Percentiles rank a stretch among this genome's conserved stretches.
These are phyloP conservation scores for Baryphthengus martii DNA, from an alignment of 2,113 vertebrate genomes.

Conservation along the genomic window DNA sequence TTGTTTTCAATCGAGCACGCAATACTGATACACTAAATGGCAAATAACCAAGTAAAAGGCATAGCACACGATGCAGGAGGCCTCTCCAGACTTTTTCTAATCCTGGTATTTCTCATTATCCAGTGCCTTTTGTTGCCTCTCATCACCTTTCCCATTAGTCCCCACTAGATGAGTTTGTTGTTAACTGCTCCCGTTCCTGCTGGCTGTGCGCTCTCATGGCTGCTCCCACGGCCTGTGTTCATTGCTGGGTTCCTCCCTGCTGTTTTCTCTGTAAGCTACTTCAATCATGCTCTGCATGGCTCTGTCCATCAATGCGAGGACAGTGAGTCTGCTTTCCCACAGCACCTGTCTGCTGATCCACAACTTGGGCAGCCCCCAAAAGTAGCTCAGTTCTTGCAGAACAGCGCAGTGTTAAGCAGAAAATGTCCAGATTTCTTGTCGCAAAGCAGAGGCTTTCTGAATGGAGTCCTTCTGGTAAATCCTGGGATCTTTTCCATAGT, in stretches of 20 bases:
- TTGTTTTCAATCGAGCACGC: background rate
- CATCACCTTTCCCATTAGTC: background rate
- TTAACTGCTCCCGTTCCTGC: background rate
- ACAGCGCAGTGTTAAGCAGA: background rate
- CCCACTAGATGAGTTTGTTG: background rate
- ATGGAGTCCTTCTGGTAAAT: background rate
- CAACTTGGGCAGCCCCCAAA: background rate
- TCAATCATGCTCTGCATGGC: background rate
- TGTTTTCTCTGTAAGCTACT: background rate
- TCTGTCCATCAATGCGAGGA: accelerated
- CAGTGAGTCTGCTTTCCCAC: background rate
- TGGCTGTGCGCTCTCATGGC: background rate
- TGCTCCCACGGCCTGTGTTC: background rate
- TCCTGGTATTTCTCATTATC: background rate
- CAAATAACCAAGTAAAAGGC: background rate
- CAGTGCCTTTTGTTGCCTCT: background rate
- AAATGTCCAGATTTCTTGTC: background rate
- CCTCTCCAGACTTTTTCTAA: background rate
- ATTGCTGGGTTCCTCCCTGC: accelerated
- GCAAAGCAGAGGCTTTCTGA: background rate
- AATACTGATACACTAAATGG: background rate
- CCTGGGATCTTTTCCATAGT: background rate
- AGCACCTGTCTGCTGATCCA: background rate
- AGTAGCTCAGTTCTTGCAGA: background rate
- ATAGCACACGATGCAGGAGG: background rate